Conservation (phyloP, 2,888 invertebrate species). For the Sussaba pulchella region DNA sequence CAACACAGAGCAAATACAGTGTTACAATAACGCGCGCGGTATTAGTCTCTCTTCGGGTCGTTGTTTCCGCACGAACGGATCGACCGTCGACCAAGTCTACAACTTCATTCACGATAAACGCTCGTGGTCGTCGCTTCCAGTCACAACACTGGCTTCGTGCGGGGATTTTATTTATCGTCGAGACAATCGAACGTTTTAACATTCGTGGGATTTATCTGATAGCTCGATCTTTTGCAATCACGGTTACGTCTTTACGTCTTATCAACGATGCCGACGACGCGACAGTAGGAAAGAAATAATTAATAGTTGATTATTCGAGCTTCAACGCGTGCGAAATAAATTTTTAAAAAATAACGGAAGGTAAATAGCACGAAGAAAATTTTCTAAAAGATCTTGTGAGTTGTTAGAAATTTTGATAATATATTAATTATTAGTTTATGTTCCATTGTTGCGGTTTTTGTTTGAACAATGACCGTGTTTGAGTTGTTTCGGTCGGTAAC, state of each 20-base stretch:
- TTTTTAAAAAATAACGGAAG: background rate
- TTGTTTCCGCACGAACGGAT: constrained; percentile 30
- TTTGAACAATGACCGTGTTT: too few species aligned
- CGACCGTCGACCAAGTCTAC: constrained; percentile 18
- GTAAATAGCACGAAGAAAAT: background rate
- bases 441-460: too few species aligned
- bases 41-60: constrained; percentile 21
- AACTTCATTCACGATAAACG: constrained; percentile 19
- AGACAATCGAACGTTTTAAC: constrained; percentile 4
- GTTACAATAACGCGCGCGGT: background rate
- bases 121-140: too few species aligned
- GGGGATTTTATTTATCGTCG: background rate
- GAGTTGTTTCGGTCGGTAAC: background rate
- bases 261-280: too few species aligned
- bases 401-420: too few species aligned
- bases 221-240: background rate
- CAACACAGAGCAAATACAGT: constrained; percentile 4
- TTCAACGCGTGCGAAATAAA: background rate
- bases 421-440: too few species aligned
- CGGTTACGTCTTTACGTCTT: constrained; percentile 1
- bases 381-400: too few species aligned
- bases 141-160: background rate
- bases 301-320: background rate
- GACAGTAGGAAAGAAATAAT: constrained; percentile 10
- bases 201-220: background rate